phyloP scores from a whole-genome alignment of 2,113 vertebrate species.

The Vulpes lagopus region DNA sequence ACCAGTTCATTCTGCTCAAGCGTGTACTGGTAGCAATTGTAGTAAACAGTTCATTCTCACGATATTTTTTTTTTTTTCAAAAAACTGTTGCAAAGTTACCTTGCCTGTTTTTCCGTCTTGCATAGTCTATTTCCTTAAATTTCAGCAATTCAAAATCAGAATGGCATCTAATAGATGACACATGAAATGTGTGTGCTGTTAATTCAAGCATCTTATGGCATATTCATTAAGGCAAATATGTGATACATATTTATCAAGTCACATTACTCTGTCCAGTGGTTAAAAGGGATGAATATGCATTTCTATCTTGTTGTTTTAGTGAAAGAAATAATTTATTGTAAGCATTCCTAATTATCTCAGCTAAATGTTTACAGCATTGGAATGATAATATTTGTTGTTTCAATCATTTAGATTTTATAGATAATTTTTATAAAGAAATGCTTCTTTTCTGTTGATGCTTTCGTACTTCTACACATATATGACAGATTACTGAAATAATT shows the following conservation, averaged over 20 bases:
- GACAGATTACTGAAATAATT: background rate
- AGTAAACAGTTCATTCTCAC: background rate
- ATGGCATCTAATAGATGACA: constrained; percentile 63
- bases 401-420: background rate
- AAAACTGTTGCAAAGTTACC: constrained; percentile 50
- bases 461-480: background rate
- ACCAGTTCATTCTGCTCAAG: background rate
- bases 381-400: constrained; percentile 45
- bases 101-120: constrained; percentile 51
- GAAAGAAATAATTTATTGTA: constrained; percentile 17
- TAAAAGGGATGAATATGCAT: background rate
- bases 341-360: constrained; percentile 45
- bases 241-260: constrained; percentile 80
- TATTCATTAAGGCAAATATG: constrained; percentile 78
- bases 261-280: constrained; percentile 66
- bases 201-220: constrained; percentile 73
- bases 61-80: background rate
- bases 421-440: background rate
- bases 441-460: constrained; percentile 28
- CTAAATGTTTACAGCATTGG: constrained; percentile 4
- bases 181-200: constrained; percentile 77
- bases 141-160: constrained; percentile 79
- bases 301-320: background rate
- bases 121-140: constrained; percentile 66
- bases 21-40: background rate